These are phyloP conservation scores for Oligia fasciuncula DNA, from an alignment of 2,888 invertebrate genomes.

Conservation along the genomic window DNA sequence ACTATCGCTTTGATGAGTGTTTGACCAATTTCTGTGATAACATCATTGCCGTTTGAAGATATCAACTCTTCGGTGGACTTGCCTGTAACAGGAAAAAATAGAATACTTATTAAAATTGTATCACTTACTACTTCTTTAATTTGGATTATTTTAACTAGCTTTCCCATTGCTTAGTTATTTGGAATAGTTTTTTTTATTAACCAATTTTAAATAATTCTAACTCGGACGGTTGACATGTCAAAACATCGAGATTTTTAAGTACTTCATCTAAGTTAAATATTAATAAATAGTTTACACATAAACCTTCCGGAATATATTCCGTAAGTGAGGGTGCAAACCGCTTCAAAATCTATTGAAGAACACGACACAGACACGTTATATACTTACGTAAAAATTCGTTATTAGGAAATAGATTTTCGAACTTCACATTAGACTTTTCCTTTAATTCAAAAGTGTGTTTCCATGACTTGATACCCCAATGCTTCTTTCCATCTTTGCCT, in stretches of 20 bases:
- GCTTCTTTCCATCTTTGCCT: conserved; percentile 69
- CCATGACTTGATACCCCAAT: conserved; percentile 74
- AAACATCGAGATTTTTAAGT: not conserved
- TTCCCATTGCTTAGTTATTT: not conserved
- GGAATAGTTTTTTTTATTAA: not conserved
- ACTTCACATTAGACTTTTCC: conserved; percentile 71
- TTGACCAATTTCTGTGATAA: conserved; percentile 73
- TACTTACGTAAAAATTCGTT: conserved; percentile 73
- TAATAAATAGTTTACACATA: not conserved
- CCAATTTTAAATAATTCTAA: not conserved
- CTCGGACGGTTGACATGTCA: not conserved
- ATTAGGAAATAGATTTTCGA: conserved; percentile 74
- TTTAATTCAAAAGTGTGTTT: conserved; percentile 70
- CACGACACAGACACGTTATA: not conserved
- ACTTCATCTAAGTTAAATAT: not conserved
- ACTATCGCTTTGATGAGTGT: conserved; percentile 66
- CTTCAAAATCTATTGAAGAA: not conserved
- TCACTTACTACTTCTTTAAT: not conserved
- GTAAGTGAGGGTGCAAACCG: not conserved
- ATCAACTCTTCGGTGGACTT: conserved; percentile 65
- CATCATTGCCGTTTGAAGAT: conserved; percentile 70
- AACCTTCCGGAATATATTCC: not conserved
- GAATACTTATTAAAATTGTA: not conserved
- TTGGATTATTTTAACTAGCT: not conserved
- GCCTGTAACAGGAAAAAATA: conserved; percentile 50